Base-by-base conservation (phyloP, 2,888 invertebrate species). In the Watsonalla binaria region DNA sequence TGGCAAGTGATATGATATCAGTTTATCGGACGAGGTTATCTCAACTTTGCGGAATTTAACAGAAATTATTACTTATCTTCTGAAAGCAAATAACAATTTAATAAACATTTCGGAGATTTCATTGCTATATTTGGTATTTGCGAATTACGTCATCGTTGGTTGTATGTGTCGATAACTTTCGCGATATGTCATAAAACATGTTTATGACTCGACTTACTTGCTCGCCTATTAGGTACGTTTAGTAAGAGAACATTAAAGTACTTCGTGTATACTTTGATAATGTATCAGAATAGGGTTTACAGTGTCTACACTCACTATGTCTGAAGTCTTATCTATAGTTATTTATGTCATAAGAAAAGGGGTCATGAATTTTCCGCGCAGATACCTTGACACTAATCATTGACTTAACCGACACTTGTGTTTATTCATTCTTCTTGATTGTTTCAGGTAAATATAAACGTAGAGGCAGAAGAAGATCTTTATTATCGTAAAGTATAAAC, bases 301-400 rank as follows among this genome's bases (percentile, higher is more conserved):
- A 24, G 24, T 24, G 24, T 24, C 24, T 24, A 24, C 24, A 24
- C 24, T 24, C 24, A 24, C 24, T 24, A 4, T 24, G 24, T 24
- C 24, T 54, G 46, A 64, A 62, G 54, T 62, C 58, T 59, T 61
- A 61, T 65, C 57, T 61, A 55, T 62, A 63, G 59, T 66, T 69
- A 68, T 57, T 59, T 55, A 54, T 24, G 24, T 24, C 24, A 4
- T 24, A 24, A 24, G 24, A 60, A 66, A 65, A 58, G 54, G 61
- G 68, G 67, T 63, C 67, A 60, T 66, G 59, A 59, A 64, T 69
- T 64, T 66, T 56, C 62, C 60, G 52, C 54, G 55, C 47, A 45
- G 46, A 53, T 47, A 60, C 72, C 74, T 67, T 73, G 71, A 65
- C 73, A 69, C 65, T 65, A 68, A 70, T 72, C 49, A 65, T 52